These are phyloP conservation scores for Steinernema scapterisci DNA, from an alignment of 2,888 invertebrate genomes.

Conservation along the genomic window DNA sequence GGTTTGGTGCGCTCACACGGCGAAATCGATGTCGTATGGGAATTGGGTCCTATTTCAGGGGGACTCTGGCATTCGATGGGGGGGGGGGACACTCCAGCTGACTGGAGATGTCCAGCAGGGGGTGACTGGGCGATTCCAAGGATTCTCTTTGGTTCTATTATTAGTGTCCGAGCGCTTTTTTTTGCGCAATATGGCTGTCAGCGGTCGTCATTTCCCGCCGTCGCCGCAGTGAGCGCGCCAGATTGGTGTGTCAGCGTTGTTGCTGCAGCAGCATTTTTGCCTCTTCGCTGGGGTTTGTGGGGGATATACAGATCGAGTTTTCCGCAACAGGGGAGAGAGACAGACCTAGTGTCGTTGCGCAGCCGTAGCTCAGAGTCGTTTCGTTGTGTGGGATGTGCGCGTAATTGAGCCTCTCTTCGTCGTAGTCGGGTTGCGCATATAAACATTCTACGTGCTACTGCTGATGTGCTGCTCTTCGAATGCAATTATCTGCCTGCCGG, in stretches of 20 bases:
- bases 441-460: too few relatives aligned
- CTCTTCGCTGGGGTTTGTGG: background rate
- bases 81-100: too few relatives aligned
- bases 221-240: background rate
- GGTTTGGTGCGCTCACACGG: background rate
- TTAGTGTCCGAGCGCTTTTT: too few relatives aligned
- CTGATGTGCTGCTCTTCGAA: too few relatives aligned
- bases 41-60: background rate
- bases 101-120: too few relatives aligned
- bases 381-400: too few relatives aligned
- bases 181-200: too few relatives aligned
- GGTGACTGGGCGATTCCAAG: too few relatives aligned
- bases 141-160: too few relatives aligned
- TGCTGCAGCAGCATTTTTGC: too few relatives aligned
- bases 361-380: background rate
- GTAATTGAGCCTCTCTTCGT: slow-evolving; percentile 11
- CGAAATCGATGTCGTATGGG: slow-evolving; percentile 14
- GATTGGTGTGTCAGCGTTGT: background rate
- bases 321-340: background rate
- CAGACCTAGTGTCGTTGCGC: too few relatives aligned
- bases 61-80: background rate
- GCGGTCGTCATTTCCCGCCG: background rate
- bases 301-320: slow-evolving; percentile 31
- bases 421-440: background rate
- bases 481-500: too few relatives aligned